phyloP scores from a whole-genome alignment of 2,888 invertebrate species.

The Spisula subtruncata region DNA sequence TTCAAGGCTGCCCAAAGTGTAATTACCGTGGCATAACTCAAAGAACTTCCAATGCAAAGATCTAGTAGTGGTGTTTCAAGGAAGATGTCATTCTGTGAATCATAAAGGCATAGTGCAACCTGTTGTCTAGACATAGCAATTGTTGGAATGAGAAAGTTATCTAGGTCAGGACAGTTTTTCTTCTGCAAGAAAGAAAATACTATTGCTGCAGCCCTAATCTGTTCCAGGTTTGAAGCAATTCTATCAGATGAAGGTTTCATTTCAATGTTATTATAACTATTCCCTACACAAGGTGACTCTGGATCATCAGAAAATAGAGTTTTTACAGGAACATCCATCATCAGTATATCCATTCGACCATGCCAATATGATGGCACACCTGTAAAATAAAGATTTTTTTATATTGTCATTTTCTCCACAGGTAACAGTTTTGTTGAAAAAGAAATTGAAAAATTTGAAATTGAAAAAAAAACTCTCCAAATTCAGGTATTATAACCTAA shows the following conservation, averaged over 20 bases:
- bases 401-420: not conserved
- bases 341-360: not conserved
- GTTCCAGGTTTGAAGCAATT: not conserved
- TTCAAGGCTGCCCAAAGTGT: slow-evolving; percentile 28
- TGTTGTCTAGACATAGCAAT: slow-evolving; percentile 25
- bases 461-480: no score
- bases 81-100: slow-evolving; percentile 13
- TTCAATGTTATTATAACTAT: not conserved
- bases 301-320: not conserved
- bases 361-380: slow-evolving; percentile 24
- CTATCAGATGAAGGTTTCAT: not conserved
- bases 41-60: not conserved
- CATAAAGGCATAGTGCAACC: slow-evolving; percentile 17
- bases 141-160: slow-evolving; percentile 18
- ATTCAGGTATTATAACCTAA: no score
- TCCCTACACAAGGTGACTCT: not conserved
- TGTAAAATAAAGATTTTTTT: not conserved
- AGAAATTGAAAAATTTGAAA: no score
- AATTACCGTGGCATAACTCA: not conserved
- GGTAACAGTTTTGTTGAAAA: no score
- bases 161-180: not conserved
- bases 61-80: slow-evolving; percentile 7
- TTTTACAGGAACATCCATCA: slow-evolving; percentile 23
- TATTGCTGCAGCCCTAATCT: slow-evolving; percentile 21
- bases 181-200: slow-evolving; percentile 14